Percentiles rank a stretch among this genome's conserved stretches.
Conservation (phyloP, 2,888 invertebrate species). For the Cheilosia vulpina region DNA sequence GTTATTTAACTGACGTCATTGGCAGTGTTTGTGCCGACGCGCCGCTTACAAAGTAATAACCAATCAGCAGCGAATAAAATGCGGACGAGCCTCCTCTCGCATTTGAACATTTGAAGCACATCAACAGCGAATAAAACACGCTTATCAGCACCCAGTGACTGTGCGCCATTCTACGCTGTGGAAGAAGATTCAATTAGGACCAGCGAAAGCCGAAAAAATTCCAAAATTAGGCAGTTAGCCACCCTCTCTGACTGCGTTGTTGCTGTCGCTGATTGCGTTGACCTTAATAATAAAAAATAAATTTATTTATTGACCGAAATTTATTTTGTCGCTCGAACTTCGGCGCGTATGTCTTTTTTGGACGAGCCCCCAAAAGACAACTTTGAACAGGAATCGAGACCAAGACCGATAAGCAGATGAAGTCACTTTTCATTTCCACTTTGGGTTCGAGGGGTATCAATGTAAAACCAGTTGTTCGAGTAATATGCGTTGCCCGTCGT, state of each 20-base stretch:
- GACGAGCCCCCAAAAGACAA: constrained; percentile 55
- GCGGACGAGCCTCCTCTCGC: constrained; percentile 57
- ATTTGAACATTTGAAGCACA: constrained; percentile 20
- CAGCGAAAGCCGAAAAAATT: constrained; percentile 9
- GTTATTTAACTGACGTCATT: constrained; percentile 58
- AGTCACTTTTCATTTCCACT: constrained; percentile 60
- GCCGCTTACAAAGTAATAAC: constrained; percentile 36
- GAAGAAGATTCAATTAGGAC: constrained; percentile 11
- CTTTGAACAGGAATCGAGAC: constrained; percentile 10
- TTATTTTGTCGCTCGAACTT: background rate
- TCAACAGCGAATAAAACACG: background rate
- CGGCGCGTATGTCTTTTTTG: background rate
- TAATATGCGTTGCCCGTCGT: constrained; percentile 7
- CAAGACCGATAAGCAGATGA: constrained; percentile 5
- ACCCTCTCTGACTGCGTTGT: background rate
- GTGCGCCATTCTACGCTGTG: background rate
- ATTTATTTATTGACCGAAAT: constrained; percentile 22
- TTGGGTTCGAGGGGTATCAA: background rate
- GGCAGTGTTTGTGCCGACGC: constrained; percentile 15
- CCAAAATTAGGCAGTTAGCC: constrained; percentile 10
- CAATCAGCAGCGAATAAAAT: constrained; percentile 43
- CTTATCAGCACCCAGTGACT: constrained; percentile 45
- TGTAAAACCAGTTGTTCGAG: constrained; percentile 26
- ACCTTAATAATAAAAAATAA: constrained; percentile 32
- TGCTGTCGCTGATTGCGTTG: constrained; percentile 16